Percentiles rank a stretch among this genome's conserved stretches.
Evolutionary conservation across 2,113 vertebrate species (phyloP).

Genomic region (Zingel zingel): DNA sequence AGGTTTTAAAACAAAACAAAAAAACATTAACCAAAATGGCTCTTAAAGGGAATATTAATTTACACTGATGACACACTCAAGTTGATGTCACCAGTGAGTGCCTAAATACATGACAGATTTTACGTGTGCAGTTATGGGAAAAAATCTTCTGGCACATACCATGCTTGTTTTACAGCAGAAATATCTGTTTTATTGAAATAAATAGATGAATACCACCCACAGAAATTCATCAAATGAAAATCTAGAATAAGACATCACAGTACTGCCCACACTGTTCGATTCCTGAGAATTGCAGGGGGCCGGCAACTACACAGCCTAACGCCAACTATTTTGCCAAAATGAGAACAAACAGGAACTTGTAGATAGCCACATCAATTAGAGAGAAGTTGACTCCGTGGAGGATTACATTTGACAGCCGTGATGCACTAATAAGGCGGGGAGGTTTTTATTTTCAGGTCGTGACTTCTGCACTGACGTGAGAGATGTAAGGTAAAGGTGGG

Average conservation of each 20-base stretch:
- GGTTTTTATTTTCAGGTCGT: not conserved
- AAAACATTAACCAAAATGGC: too few species aligned
- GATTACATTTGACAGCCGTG: not conserved
- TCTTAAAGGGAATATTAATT: too few species aligned
- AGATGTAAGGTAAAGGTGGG: slow-evolving; percentile 15
- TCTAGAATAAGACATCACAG: not conserved
- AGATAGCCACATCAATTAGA: slow-evolving; percentile 21
- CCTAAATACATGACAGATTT: not conserved
- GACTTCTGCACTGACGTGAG: slow-evolving; percentile 21
- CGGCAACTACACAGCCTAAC: not conserved
- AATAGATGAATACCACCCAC: not conserved
- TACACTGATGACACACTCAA: too few species aligned
- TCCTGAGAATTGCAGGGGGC: not conserved
- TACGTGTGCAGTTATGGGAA: not conserved
- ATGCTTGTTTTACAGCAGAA: not conserved
- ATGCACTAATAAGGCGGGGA: not conserved
- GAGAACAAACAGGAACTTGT: slow-evolving; percentile 10
- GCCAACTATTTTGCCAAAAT: not conserved
- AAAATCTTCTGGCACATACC: not conserved
- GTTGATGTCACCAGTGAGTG: not conserved
- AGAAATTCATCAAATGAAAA: not conserved
- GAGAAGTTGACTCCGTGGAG: not conserved
- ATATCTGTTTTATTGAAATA: not conserved
- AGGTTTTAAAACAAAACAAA: too few species aligned
- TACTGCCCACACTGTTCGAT: not conserved